Evolutionary conservation across 2,113 vertebrate genomes (phyloP).

Genomic region (Rhynchopsitta pachyrhyncha): DNA sequence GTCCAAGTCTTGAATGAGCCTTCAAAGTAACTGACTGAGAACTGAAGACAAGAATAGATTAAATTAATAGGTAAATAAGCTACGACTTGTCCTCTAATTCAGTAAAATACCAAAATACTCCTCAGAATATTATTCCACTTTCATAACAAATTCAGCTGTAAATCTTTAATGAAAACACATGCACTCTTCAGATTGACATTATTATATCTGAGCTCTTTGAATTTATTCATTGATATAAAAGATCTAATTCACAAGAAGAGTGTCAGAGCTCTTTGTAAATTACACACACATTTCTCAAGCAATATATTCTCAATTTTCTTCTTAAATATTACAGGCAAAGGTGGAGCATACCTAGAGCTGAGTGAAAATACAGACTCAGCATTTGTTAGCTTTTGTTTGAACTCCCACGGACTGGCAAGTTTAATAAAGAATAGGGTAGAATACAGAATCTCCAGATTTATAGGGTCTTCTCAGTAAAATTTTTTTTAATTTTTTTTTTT

Average conservation of each 20-base stretch:
- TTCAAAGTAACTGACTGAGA: not conserved
- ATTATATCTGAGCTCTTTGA: not conserved
- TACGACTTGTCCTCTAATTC: not conserved
- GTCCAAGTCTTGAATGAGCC: not conserved
- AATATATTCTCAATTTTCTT: conserved; percentile 26
- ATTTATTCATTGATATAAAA: not conserved
- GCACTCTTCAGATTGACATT: not conserved
- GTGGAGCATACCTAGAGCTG: not conserved
- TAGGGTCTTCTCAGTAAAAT: not conserved
- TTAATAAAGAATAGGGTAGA: not conserved
- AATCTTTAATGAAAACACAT: conserved; percentile 33
- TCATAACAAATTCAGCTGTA: conserved; percentile 5
- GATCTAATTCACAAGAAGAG: not conserved
- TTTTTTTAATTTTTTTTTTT: not conserved
- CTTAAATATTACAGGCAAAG: not conserved
- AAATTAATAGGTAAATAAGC: conserved; percentile 19
- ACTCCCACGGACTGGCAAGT: not conserved
- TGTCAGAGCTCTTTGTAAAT: not conserved
- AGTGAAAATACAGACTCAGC: not conserved
- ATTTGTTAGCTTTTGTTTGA: not conserved
- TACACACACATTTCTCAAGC: conserved; percentile 16
- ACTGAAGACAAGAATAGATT: not conserved
- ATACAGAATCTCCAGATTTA: not conserved
- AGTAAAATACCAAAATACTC: not conserved
- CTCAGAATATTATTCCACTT: not conserved